phyloP scores from a whole-genome alignment of 2,888 invertebrate genomes.

The Ophonus ardosiacus region DNA sequence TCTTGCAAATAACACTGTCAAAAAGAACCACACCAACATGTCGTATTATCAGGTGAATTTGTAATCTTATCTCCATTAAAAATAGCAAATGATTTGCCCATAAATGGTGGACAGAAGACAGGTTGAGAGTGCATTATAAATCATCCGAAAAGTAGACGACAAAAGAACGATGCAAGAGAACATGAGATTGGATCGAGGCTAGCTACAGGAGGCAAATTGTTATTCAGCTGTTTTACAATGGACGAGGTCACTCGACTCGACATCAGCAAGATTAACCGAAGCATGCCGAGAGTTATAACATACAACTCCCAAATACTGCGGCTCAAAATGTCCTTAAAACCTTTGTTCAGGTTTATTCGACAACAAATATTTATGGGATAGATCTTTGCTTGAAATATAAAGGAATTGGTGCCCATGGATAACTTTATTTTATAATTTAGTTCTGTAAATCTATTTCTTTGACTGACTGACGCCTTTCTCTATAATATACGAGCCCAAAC shows the following conservation, averaged over 20 bases:
- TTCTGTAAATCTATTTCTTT: too few relatives aligned
- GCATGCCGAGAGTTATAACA: too few relatives aligned
- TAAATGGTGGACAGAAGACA: constrained; percentile 39
- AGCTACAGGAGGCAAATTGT: constrained; percentile 39
- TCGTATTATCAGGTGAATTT: constrained; percentile 9
- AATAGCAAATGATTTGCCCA: constrained; percentile 45
- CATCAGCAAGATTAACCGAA: background rate
- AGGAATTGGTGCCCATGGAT: too few relatives aligned
- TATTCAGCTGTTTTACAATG: constrained; percentile 32
- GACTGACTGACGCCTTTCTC: too few relatives aligned
- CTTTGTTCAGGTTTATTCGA: too few relatives aligned
- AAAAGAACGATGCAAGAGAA: constrained; percentile 36
- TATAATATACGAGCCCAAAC: too few relatives aligned
- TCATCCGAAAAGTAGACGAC: constrained; percentile 36
- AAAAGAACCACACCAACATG: constrained; percentile 26
- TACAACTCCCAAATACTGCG: too few relatives aligned
- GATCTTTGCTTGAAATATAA: too few relatives aligned
- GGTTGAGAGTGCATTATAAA: constrained; percentile 28
- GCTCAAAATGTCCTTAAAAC: too few relatives aligned
- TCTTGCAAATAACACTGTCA: constrained; percentile 8
- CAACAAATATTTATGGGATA: too few relatives aligned
- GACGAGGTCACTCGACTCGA: constrained; percentile 19
- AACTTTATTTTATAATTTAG: too few relatives aligned
- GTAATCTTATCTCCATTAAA: constrained; percentile 32
- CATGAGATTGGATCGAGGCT: constrained; percentile 36